Evolutionary conservation across 2,113 vertebrate genomes (phyloP).

Genomic region (Phrynosoma platyrhinos): DNA sequence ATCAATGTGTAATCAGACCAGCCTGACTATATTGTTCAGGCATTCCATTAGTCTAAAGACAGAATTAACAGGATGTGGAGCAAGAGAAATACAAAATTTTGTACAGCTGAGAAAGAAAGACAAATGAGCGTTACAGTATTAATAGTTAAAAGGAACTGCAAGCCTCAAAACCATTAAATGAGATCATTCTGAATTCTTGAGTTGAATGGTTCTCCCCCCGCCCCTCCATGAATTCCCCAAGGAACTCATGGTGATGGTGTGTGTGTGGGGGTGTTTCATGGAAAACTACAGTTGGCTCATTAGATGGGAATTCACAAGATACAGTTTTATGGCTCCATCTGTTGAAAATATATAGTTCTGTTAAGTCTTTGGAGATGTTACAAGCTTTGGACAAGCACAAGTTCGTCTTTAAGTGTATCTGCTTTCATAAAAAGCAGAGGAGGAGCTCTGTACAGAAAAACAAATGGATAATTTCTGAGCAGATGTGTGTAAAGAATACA

Average conservation of each 20-base stretch:
- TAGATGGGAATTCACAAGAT: conserved; percentile 1
- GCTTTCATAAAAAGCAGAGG: background rate
- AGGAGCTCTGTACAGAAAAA: too few species aligned
- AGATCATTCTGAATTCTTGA: conserved; percentile 44
- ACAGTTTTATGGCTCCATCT: background rate
- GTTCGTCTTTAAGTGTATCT: background rate
- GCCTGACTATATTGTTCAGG: background rate
- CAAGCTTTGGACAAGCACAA: rapidly evolving
- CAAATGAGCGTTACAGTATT: too few species aligned
- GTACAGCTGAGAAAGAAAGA: too few species aligned
- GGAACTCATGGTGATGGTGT: background rate
- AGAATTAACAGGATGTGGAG: background rate
- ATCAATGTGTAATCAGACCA: too few species aligned
- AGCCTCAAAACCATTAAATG: conserved; percentile 42
- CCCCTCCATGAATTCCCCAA: background rate
- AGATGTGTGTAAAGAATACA: conserved; percentile 20
- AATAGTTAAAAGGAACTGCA: conserved; percentile 13
- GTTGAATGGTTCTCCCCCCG: conserved; percentile 9
- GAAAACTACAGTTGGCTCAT: conserved; percentile 23
- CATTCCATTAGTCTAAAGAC: background rate
- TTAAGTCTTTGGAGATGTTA: background rate
- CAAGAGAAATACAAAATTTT: background rate
- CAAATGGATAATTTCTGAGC: background rate
- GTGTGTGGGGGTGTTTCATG: background rate
- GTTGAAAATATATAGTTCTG: rapidly evolving